These are phyloP conservation scores for Diploptera punctata DNA, from an alignment of 2,888 invertebrate species.

Conservation along the genomic window DNA sequence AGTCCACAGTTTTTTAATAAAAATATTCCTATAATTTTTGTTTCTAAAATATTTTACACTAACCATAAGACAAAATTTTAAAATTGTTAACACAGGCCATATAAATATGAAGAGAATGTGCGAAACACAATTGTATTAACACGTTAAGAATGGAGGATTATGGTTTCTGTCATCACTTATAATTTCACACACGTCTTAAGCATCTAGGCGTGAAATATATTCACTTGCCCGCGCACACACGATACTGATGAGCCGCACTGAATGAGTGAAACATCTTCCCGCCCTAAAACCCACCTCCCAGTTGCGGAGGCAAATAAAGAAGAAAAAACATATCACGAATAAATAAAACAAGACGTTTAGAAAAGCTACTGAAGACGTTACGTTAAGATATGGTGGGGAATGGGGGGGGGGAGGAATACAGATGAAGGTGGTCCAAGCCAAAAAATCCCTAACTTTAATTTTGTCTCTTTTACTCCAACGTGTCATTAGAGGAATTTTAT, in stretches of 20 bases:
- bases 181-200: too few species aligned
- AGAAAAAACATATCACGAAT: background rate
- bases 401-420: background rate
- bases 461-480: conserved; percentile 9
- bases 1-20: too few species aligned
- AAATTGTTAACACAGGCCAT: too few species aligned
- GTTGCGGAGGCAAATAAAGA: background rate
- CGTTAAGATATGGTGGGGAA: background rate
- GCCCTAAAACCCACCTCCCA: conserved; percentile 12
- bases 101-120: too few species aligned
- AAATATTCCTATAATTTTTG: too few species aligned
- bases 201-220: background rate
- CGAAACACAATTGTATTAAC: too few species aligned
- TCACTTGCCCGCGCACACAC: background rate
- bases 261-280: conserved; percentile 9
- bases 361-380: background rate
- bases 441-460: conserved; percentile 1
- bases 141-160: too few species aligned
- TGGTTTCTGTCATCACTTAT: too few species aligned
- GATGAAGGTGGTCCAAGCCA: background rate
- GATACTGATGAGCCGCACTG: conserved; percentile 12
- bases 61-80: too few species aligned
- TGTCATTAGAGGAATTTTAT: background rate
- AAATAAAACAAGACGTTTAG: background rate
- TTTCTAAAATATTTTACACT: too few species aligned